Evolutionary conservation across 2,888 invertebrate species (phyloP), one percentile per base, ranked within the genome.

Genomic region (Acheta domesticus): DNA sequence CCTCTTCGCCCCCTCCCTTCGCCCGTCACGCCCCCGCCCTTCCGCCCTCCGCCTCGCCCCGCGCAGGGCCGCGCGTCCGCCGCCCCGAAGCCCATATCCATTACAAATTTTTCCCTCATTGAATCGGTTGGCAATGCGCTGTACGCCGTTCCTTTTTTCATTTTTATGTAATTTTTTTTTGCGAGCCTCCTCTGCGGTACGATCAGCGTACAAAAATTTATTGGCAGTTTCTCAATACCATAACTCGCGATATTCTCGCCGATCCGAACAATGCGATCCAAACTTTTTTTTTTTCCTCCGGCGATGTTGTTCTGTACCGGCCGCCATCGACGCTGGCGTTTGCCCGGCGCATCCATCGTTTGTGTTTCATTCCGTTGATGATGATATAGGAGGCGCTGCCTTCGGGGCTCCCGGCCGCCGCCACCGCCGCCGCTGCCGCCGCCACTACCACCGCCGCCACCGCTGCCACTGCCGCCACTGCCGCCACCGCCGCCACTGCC

Each of bases 211-310:
- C 62, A 62, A 62, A 62, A 62, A 62, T 62, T 62, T 62, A 62
- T 62, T 62, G 62, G 62, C 62, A 62, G 62, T 62, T 62, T 62
- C 62, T 62, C 62, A 62, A 62, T 62, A 62, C 62, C 62, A 62
- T 62, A 62, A 62, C 62, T 62, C 62, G 62, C 16, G 62, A 62
- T 62, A 62, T 62, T 62, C 62, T 62, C 62, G 62, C 62, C n/a
- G 62, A 62, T 19, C 62, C 62, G 62, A 62, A 62, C 62, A 62
- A 62, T 62, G 62, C 8, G 62, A 62, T 14, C 16, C 62, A n/a
- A 62, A 62, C n/a, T 62, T 62, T 62, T 62, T 62, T n/a, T 62
- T 62, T 62, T 62, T n/a, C 62, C n/a, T n/a, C 16, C 16, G 62
- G 62, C 62, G 62, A 62, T 62, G 62, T 62, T 19, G 62, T 62